Evolutionary conservation across 2,797 vertebrate genomes (phyloP), one percentile per base, ranked within the genome.

Genomic region (Enteromius treurensis): DNA sequence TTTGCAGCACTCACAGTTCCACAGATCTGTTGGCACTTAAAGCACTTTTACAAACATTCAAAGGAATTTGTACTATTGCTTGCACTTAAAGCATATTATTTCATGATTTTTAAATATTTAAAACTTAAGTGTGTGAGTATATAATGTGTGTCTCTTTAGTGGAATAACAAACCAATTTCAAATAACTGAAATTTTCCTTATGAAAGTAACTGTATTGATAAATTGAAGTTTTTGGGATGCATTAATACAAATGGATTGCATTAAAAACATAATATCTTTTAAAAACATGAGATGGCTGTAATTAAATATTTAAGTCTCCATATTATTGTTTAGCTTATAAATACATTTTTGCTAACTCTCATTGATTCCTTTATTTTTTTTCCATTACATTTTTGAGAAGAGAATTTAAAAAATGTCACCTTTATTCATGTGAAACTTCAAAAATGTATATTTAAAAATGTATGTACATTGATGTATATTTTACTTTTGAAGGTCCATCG

Each of bases 401-500:
- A 19, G 14, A 74, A 11, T 32, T 34, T 32, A 34, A 34, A 62
- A 49, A 21, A 53, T 5, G 5, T 37, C 5, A 37, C 37, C 1
- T 37, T 37, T 26, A 37, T 37, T 37, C 37, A 29, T 29, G 23
- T 14, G 14, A 29, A 29, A 29, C 23, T 62, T 29, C 3, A 62
- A 37, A 37, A 37, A 37, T 37, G 37, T 37, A 37, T 37, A 37
- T 37, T 34, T 34, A 34, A 34, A 34, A 34, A 34, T 34, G 32
- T 34, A 34, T 34, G 4, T 34, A 37, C 37, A 37, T 62, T 65
- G 53, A 3, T 64, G 1, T 84, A 2, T 84, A 32, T 86, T 0
- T 64, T 10, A 79, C 17, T 86, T 23, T 64, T 58, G 49, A 49
- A 99, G 98, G 97, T 99, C 4, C 98, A 99, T 85, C 95, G 97